Percentiles rank a stretch among this genome's conserved stretches.
Evolutionary conservation across 2,113 vertebrate species (phyloP).

Genomic region (Puntigrus tetrazona): DNA sequence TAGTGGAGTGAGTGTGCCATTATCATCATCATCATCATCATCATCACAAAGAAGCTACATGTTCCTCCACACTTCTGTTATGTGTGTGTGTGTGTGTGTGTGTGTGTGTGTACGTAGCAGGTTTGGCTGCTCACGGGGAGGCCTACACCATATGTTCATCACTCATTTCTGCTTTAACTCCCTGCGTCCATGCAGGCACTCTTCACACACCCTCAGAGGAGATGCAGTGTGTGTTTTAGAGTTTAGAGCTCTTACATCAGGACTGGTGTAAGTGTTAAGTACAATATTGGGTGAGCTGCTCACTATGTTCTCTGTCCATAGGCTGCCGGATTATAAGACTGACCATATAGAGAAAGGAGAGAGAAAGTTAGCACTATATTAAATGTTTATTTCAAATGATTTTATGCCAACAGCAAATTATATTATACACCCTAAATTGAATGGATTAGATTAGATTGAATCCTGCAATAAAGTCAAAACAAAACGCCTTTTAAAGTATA

Average conservation of each 20-base stretch:
- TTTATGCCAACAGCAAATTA: neutral
- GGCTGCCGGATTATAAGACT: neutral
- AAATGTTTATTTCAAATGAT: neutral
- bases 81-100: neutral
- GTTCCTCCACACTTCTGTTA: neutral
- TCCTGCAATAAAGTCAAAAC: neutral
- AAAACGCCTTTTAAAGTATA: neutral
- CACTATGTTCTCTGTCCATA: neutral
- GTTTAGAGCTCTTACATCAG: constrained; percentile 23
- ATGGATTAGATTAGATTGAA: neutral
- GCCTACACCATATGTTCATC: constrained; percentile 7
- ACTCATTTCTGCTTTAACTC: neutral
- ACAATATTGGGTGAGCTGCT: constrained; percentile 1
- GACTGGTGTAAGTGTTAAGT: neutral
- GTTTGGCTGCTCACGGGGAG: neutral
- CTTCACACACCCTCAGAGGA: neutral
- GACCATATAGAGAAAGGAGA: neutral
- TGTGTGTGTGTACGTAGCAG: no score
- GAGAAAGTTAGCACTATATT: neutral
- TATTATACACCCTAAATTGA: neutral
- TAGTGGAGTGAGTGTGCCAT: neutral
- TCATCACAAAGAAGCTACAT: neutral
- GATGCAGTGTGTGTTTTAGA: constrained; percentile 2
- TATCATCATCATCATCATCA: neutral
- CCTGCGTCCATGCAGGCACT: neutral